These are phyloP conservation scores for Camelus bactrianus DNA, from an alignment of 2,113 vertebrate genomes.

Conservation along the genomic window DNA sequence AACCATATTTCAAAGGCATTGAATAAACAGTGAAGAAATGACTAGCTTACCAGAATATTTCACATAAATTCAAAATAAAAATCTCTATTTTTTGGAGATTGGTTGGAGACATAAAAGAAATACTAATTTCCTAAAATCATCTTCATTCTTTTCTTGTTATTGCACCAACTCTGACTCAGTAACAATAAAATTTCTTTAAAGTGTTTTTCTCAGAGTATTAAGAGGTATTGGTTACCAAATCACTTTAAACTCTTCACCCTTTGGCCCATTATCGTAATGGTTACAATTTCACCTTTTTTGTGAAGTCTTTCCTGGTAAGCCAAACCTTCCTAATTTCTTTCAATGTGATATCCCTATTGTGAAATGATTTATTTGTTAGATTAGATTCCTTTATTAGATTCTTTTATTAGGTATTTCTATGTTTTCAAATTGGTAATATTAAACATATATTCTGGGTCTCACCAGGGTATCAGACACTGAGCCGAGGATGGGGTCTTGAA, in stretches of 20 bases:
- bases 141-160: background rate
- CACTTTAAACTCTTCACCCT: background rate
- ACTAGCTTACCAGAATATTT: background rate
- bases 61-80: background rate
- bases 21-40: background rate
- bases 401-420: background rate
- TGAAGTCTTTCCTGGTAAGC: background rate
- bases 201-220: background rate
- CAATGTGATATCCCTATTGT: background rate
- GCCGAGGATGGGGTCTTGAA: background rate
- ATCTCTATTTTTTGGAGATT: background rate
- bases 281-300: background rate
- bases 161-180: background rate
- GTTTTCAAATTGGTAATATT: background rate
- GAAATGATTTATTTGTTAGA: background rate
- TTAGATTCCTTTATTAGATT: background rate
- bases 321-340: background rate
- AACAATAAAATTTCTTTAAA: background rate
- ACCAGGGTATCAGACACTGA: background rate
- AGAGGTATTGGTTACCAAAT: background rate
- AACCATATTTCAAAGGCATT: background rate
- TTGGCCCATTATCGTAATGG: background rate
- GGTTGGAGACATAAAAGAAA: background rate
- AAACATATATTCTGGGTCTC: background rate
- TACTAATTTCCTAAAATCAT: background rate